A percentile compares a stretch with the other conserved stretches of the same genome.
phyloP scores from a whole-genome alignment of 2,888 invertebrate species.

The Diarsia rubi region DNA sequence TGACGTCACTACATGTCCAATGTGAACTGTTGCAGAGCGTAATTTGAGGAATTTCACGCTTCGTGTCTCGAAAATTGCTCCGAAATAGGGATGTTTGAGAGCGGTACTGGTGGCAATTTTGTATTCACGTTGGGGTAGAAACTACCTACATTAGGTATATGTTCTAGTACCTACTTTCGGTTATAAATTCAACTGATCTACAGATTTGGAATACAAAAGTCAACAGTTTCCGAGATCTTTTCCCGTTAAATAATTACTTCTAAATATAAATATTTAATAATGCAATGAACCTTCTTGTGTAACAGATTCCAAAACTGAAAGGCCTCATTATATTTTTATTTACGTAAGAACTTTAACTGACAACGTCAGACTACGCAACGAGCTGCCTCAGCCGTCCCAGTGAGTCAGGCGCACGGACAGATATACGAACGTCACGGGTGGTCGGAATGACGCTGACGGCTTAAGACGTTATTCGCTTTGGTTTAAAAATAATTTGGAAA shows the following conservation, averaged over 20 bases:
- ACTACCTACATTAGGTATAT: not conserved
- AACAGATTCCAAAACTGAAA: not conserved
- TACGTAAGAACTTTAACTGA: not conserved
- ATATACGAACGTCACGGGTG: not conserved
- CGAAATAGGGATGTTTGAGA: conserved; percentile 28
- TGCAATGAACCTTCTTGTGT: not conserved
- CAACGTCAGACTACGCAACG: conserved; percentile 1
- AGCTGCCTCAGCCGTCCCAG: not conserved
- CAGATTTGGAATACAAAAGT: not conserved
- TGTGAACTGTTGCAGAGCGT: conserved; percentile 40
- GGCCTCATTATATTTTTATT: conserved; percentile 17
- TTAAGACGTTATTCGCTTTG: conserved; percentile 7
- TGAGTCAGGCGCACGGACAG: not conserved
- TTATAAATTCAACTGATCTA: not conserved
- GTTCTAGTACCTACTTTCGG: not conserved
- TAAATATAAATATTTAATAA: not conserved
- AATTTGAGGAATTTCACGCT: conserved; percentile 55
- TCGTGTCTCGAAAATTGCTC: conserved; percentile 21
- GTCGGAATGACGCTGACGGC: conserved; percentile 1
- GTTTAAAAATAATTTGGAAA: conserved; percentile 13
- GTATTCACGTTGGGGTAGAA: conserved; percentile 10
- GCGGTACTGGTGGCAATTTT: not conserved
- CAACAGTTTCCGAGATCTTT: not conserved
- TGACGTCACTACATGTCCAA: conserved; percentile 44
- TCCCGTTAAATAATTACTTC: not conserved